phyloP scores from a whole-genome alignment of 2,797 vertebrate species.

The Eurystomus glaucurus region DNA sequence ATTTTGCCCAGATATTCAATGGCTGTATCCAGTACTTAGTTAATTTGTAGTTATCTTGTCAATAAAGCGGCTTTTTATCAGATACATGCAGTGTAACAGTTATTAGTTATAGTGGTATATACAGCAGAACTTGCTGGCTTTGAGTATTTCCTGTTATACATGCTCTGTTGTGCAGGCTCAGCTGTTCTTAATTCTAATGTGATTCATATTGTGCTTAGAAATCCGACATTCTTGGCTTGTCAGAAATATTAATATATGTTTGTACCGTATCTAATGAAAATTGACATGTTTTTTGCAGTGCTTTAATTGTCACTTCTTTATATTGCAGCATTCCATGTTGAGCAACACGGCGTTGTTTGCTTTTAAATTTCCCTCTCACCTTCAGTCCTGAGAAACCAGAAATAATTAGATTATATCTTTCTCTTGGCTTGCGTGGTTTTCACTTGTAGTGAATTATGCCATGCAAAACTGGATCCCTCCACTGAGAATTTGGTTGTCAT shows the following conservation, averaged over 20 bases:
- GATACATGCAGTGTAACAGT: not conserved
- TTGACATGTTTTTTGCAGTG: constrained; percentile 42
- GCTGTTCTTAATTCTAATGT: constrained; percentile 71
- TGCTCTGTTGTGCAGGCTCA: constrained; percentile 69
- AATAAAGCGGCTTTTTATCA: constrained; percentile 14
- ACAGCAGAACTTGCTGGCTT: constrained; percentile 63
- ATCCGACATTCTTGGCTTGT: constrained; percentile 70
- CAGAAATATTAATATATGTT: constrained; percentile 53
- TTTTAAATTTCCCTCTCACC: constrained; percentile 59
- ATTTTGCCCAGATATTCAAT: not conserved
- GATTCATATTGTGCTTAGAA: constrained; percentile 70
- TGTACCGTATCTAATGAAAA: constrained; percentile 53
- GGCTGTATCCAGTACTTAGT: not conserved
- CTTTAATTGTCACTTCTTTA: constrained; percentile 60
- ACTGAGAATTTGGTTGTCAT: constrained; percentile 58
- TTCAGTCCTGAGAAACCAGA: constrained; percentile 45
- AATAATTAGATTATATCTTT: constrained; percentile 62
- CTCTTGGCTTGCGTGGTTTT: constrained; percentile 39
- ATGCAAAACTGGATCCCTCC: constrained; percentile 50
- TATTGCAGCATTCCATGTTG: constrained; percentile 30
- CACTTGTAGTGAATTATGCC: constrained; percentile 64
- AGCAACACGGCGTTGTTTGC: constrained; percentile 60
- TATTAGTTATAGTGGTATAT: not conserved
- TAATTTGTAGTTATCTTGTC: constrained; percentile 13
- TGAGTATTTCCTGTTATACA: constrained; percentile 49